phyloP scores from a whole-genome alignment of 2,888 invertebrate genomes.

The Norana najaformis region DNA sequence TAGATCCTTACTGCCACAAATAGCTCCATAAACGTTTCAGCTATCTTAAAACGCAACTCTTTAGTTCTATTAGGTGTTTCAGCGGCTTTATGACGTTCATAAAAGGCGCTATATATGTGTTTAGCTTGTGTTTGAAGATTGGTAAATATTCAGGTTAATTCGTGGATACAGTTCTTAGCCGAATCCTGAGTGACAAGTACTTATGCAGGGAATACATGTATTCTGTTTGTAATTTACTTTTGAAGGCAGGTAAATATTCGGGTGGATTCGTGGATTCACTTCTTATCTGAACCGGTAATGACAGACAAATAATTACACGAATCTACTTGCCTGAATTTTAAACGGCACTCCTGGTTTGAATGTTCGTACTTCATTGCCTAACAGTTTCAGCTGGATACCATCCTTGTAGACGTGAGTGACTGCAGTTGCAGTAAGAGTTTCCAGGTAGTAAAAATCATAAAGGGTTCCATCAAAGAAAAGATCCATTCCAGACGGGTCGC shows the following conservation, averaged over 20 bases:
- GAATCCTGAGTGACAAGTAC: not conserved
- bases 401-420: constrained; percentile 83
- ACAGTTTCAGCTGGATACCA: constrained; percentile 77
- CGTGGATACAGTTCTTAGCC: not conserved
- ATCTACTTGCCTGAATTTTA: constrained; percentile 66
- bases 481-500: constrained; percentile 51
- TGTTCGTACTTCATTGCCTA: constrained; percentile 87
- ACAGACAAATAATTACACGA: no score
- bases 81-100: no score
- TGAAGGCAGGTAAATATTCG: no score
- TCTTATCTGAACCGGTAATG: no score
- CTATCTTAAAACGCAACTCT: no score
- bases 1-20: no score
- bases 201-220: not conserved
- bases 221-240: no score
- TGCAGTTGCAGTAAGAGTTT: constrained; percentile 73
- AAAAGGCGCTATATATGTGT: no score
- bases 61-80: no score
- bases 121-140: no score
- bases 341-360: constrained; percentile 94
- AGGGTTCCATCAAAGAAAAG: constrained; percentile 57
- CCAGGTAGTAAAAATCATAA: constrained; percentile 57
- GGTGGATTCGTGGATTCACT: no score
- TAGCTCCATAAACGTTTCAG: no score
- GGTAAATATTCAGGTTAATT: not conserved